Evolutionary conservation across 2,113 vertebrate genomes (phyloP).

Genomic region (Tenrec ecaudatus): DNA sequence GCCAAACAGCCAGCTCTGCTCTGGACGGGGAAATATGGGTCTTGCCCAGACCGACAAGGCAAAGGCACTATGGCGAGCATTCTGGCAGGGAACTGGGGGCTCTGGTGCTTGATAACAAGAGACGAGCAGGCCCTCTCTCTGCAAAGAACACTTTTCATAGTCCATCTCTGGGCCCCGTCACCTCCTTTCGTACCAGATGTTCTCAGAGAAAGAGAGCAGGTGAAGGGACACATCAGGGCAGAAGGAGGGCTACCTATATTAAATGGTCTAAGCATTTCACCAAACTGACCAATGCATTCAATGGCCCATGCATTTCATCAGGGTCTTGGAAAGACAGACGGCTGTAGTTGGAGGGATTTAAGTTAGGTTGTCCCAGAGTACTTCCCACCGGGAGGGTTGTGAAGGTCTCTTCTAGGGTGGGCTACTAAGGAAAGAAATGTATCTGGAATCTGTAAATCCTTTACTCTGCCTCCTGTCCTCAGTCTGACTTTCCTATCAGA

Average conservation of each 20-base stretch:
- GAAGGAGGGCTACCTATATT: not conserved
- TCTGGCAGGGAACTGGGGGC: not conserved
- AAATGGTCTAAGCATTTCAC: too few relatives aligned
- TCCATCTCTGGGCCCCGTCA: accelerated
- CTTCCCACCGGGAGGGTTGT: not conserved
- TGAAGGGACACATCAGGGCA: not conserved
- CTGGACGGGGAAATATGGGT: not conserved
- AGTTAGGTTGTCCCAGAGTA: not conserved
- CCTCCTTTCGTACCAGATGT: not conserved
- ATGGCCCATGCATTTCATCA: not conserved
- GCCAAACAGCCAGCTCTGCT: not conserved
- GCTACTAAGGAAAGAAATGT: not conserved
- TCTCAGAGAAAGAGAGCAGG: not conserved
- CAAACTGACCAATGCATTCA: not conserved
- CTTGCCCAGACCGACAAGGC: constrained; percentile 6
- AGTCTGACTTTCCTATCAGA: not conserved
- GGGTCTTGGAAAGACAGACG: not conserved
- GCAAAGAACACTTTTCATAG: not conserved
- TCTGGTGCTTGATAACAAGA: not conserved
- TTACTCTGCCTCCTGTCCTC: not conserved
- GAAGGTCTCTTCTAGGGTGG: not conserved
- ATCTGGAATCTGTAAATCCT: not conserved
- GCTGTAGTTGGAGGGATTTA: not conserved
- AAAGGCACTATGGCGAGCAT: accelerated
- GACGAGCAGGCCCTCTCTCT: not conserved